These are phyloP conservation scores for Mus caroli DNA, from an alignment of 2,797 vertebrate genomes.

Conservation along the genomic window DNA sequence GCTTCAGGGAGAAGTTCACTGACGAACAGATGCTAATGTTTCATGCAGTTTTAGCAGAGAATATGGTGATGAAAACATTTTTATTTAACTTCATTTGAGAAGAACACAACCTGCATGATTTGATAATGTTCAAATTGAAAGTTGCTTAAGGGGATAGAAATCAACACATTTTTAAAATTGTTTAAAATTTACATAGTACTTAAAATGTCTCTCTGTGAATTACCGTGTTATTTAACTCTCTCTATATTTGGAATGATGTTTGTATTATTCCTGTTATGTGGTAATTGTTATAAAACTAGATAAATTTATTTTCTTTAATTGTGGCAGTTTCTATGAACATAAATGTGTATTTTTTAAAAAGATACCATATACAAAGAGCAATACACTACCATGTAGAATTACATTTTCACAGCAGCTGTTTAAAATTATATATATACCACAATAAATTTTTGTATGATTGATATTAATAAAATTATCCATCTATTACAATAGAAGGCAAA, in stretches of 20 bases:
- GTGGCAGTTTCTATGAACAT: background rate
- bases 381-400: background rate
- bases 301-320: constrained; percentile 1
- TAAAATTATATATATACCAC: background rate
- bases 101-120: constrained; percentile 16
- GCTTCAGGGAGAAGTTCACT: constrained; percentile 65
- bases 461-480: background rate
- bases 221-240: constrained; percentile 64
- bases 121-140: constrained; percentile 62
- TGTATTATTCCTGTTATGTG: constrained; percentile 53
- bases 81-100: constrained; percentile 76
- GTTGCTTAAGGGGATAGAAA: constrained; percentile 48
- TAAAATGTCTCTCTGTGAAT: constrained; percentile 45
- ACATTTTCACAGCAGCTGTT: background rate
- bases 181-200: constrained; percentile 72
- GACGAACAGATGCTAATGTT: constrained; percentile 79
- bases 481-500: background rate
- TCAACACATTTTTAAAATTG: constrained; percentile 14
- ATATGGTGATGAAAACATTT: constrained; percentile 71
- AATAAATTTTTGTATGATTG: background rate
- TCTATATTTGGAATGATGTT: background rate
- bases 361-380: background rate
- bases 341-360: background rate
- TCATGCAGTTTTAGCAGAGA: constrained; percentile 64
- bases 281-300: background rate